phyloP scores from a whole-genome alignment of 2,113 vertebrate species.

The Otolemur garnettii region DNA sequence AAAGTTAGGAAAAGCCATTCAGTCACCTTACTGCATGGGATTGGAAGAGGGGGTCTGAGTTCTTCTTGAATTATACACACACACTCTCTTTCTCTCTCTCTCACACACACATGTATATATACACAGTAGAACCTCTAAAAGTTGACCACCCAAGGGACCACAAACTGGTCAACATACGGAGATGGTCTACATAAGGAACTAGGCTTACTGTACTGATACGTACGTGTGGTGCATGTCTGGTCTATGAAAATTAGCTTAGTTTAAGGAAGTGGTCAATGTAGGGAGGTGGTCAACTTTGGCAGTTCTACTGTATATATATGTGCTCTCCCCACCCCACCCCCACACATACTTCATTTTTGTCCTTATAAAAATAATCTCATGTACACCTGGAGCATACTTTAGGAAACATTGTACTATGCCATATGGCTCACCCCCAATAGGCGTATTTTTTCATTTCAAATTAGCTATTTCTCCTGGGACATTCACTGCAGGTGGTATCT shows the following conservation, averaged over 20 bases:
- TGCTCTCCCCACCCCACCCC: too few species aligned
- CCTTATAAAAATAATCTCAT: neutral
- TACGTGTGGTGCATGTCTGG: too few species aligned
- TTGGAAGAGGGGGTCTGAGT: neutral
- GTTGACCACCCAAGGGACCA: too few species aligned
- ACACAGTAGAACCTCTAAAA: too few species aligned
- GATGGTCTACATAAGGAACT: too few species aligned
- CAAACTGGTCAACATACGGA: too few species aligned
- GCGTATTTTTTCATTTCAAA: neutral
- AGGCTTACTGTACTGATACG: too few species aligned
- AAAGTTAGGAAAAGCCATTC: neutral
- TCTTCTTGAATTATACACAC: neutral
- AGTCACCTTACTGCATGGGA: neutral
- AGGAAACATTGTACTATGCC: neutral
- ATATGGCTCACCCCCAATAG: neutral
- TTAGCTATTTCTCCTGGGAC: constrained; percentile 41
- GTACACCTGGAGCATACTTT: neutral
- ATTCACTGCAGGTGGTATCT: constrained; percentile 16
- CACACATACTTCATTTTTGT: neutral
- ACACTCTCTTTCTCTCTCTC: too few species aligned
- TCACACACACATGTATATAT: neutral
- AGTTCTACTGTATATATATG: too few species aligned
- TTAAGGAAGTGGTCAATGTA: too few species aligned
- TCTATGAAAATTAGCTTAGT: too few species aligned
- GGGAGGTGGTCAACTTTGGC: too few species aligned